These are phyloP conservation scores for Pseudomyrmex gracilis DNA, from an alignment of 1,140 invertebrate species.

Conservation along the genomic window DNA sequence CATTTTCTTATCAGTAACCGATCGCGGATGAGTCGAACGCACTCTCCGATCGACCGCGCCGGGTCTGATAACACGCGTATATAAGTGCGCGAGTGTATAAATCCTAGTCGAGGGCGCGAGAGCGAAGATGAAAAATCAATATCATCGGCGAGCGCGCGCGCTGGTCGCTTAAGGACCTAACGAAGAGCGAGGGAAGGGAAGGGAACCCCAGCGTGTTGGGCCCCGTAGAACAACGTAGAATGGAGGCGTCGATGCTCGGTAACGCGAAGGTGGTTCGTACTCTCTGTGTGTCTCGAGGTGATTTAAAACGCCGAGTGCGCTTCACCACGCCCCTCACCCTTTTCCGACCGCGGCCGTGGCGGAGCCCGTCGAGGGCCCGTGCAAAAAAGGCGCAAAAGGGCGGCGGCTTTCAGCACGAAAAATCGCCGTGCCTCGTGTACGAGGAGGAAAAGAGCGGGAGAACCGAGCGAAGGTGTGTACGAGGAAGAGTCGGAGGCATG, in stretches of 20 bases:
- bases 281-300: conserved; percentile 74
- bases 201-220: conserved; percentile 51
- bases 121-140: conserved; percentile 54
- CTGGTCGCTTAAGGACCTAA: conserved; percentile 22
- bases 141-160: conserved; percentile 55
- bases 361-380: conserved; percentile 72
- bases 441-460: conserved; percentile 40
- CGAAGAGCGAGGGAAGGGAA: conserved; percentile 10
- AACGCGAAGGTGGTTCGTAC: conserved; percentile 71
- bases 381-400: conserved; percentile 72
- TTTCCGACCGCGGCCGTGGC: conserved; percentile 50
- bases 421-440: conserved; percentile 70
- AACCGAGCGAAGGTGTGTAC: neutral
- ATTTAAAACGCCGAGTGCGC: conserved; percentile 80
- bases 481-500: neutral
- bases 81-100: conserved; percentile 15
- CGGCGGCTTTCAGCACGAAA: conserved; percentile 76
- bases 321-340: conserved; percentile 65
- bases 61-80: conserved; percentile 23
- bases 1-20: conserved; percentile 38
- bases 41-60: neutral
- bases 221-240: conserved; percentile 50
- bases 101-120: conserved; percentile 36
- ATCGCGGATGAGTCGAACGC: conserved; percentile 10
- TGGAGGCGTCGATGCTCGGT: conserved; percentile 65